Evolutionary conservation across 2,888 invertebrate genomes (phyloP).

Genomic region (Sarcophaga caerulescens): DNA sequence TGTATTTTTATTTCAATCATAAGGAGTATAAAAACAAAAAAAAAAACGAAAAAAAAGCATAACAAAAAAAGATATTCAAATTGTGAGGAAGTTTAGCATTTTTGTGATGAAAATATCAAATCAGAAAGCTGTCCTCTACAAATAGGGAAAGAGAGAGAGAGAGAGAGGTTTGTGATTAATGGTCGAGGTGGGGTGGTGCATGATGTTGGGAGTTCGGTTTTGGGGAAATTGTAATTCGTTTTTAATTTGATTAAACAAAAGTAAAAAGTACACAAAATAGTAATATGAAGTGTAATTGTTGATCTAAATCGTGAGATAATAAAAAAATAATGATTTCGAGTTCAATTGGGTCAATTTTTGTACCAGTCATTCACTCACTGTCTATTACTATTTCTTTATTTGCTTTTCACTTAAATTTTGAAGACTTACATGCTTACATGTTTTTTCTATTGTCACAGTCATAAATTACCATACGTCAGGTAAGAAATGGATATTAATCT

Average conservation of each 20-base stretch:
- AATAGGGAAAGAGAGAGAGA: background rate
- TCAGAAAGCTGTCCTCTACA: background rate
- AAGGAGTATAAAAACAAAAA: constrained; percentile 52
- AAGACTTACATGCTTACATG: too few relatives aligned
- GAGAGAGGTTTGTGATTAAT: background rate
- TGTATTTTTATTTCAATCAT: constrained; percentile 19
- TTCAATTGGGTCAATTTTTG: too few relatives aligned
- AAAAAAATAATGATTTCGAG: background rate
- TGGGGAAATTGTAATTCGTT: background rate
- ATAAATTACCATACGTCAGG: too few relatives aligned
- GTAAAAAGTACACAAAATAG: too few relatives aligned
- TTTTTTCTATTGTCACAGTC: too few relatives aligned
- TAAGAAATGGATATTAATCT: too few relatives aligned
- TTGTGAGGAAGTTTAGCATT: constrained; percentile 48
- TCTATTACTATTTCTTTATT: too few relatives aligned
- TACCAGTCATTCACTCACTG: too few relatives aligned
- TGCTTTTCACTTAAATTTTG: too few relatives aligned
- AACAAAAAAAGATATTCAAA: constrained; percentile 69
- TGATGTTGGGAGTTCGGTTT: background rate
- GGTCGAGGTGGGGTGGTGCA: background rate
- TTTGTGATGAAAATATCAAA: constrained; percentile 8
- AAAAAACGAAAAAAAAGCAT: constrained; percentile 52
- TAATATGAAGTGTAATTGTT: constrained; percentile 1
- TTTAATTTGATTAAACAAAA: background rate
- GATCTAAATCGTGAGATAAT: constrained; percentile 18